Evolutionary conservation across 2,113 vertebrate species (phyloP).

Genomic region (Oncorhynchus gorbuscha): DNA sequence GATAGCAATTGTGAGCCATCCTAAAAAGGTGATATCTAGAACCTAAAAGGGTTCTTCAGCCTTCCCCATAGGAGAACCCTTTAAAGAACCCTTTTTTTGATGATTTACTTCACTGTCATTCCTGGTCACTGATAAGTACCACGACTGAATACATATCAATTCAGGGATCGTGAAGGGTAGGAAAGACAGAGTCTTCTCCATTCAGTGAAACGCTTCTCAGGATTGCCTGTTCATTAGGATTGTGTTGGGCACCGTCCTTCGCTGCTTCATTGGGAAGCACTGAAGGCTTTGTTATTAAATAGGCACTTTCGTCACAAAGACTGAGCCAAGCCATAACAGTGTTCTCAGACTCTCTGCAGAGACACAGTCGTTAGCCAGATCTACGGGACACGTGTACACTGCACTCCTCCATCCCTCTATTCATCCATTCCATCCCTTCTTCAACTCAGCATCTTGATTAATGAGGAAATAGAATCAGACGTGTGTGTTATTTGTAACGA

Average conservation of each 20-base stretch:
- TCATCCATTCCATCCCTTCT: not conserved
- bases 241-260: not conserved
- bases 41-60: too few relatives aligned
- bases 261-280: not conserved
- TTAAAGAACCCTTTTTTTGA: too few relatives aligned
- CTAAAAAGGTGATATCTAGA: not conserved
- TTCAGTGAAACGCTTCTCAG: not conserved
- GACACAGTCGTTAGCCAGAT: conserved; percentile 36
- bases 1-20: conserved; percentile 46
- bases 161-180: not conserved
- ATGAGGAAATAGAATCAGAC: conserved; percentile 11
- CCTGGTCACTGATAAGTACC: not conserved
- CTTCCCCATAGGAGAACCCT: too few relatives aligned
- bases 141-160: conserved; percentile 24
- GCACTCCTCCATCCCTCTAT: conserved; percentile 9
- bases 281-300: conserved; percentile 12
- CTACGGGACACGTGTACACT: conserved; percentile 17
- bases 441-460: conserved; percentile 39
- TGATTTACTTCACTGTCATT: conserved; percentile 31
- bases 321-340: conserved; percentile 18
- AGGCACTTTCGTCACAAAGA: not conserved
- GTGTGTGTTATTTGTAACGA: conserved; percentile 35
- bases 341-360: conserved; percentile 30
- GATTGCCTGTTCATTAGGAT: not conserved
- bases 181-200: not conserved